Evolutionary conservation across 37 sponge, comb jelly and placozoan species (phyloP).

Genomic region (Oopsacas minuta): DNA sequence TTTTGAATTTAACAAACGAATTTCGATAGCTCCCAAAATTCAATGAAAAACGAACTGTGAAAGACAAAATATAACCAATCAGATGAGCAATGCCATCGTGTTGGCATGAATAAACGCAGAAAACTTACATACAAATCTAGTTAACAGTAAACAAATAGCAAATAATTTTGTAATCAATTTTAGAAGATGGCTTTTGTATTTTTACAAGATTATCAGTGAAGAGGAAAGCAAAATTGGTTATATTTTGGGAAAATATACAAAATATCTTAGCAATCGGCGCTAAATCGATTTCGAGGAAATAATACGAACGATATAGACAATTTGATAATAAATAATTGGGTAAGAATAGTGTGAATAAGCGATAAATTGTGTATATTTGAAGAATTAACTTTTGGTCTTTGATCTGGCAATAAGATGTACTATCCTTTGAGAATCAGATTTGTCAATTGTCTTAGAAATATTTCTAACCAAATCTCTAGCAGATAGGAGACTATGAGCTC

Average conservation of each 20-base stretch:
- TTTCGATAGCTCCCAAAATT: not conserved
- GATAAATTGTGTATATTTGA: not conserved
- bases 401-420: not conserved
- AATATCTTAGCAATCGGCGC: too few species aligned
- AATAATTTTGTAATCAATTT: too few species aligned
- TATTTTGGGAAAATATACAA: too few species aligned
- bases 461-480: not conserved
- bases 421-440: not conserved
- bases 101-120: too few species aligned
- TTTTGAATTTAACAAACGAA: not conserved
- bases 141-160: too few species aligned
- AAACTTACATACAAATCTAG: too few species aligned
- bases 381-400: not conserved
- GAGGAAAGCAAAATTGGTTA: too few species aligned
- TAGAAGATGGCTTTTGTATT: too few species aligned
- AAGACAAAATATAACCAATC: not conserved
- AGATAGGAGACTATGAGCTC: conserved; percentile 2
- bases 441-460: conserved; percentile 2
- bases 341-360: not conserved
- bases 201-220: too few species aligned
- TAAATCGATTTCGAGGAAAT: too few species aligned
- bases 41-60: not conserved
- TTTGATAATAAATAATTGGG: not conserved
- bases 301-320: too few species aligned
- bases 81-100: not conserved